These are phyloP conservation scores for Cyanoramphus novaezelandiae DNA, from an alignment of 2,113 vertebrate species.

Conservation along the genomic window DNA sequence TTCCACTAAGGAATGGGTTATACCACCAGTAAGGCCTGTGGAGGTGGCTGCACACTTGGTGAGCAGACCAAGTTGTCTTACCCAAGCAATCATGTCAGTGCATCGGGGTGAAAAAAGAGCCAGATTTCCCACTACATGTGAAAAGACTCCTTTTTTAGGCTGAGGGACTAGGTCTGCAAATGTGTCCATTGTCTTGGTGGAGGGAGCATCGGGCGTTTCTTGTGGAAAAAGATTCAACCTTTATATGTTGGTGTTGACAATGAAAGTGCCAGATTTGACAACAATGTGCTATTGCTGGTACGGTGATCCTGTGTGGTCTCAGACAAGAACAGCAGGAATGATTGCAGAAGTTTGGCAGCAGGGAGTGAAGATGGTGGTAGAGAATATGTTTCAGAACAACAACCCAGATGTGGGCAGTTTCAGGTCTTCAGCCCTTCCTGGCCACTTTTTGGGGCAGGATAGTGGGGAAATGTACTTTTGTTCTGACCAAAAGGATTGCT, in stretches of 20 bases:
- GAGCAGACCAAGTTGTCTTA: not conserved
- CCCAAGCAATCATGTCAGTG: accelerated
- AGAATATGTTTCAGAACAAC: not conserved
- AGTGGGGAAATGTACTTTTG: not conserved
- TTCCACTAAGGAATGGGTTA: not conserved
- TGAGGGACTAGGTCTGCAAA: not conserved
- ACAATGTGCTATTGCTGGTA: too few relatives aligned
- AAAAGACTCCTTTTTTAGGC: not conserved
- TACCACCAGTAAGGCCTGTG: not conserved
- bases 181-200: too few relatives aligned
- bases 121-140: accelerated
- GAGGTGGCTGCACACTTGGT: not conserved
- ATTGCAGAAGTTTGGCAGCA: not conserved
- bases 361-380: not conserved
- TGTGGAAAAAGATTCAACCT: not conserved
- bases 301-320: not conserved
- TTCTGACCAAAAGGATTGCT: not conserved
- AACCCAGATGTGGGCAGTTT: not conserved
- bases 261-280: not conserved
- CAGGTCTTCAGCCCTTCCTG: not conserved
- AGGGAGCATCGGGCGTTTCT: not conserved
- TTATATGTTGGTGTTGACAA: not conserved
- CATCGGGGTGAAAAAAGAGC: accelerated
- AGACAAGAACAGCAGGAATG: not conserved
- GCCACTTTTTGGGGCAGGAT: not conserved